Evolutionary conservation across 2,113 vertebrate genomes (phyloP), one percentile per base, ranked within the genome.

Genomic region (Scalopus aquaticus): DNA sequence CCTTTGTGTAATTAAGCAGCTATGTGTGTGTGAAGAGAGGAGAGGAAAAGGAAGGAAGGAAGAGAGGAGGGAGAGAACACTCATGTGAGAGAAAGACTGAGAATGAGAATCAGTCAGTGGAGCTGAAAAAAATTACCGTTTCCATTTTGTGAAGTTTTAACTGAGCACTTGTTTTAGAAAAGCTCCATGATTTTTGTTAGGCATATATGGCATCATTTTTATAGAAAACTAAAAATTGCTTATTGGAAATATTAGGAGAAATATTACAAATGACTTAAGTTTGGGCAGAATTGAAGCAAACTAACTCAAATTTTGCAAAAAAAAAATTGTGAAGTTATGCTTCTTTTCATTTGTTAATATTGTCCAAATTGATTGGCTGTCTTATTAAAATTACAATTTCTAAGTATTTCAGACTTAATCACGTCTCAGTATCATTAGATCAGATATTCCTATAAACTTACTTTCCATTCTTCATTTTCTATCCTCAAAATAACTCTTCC

Each of bases 391-490:
- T 88, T 28, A 51, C 30, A 88, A 35, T 65, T 64, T 87, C 22
- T 70, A 60, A 42, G 3, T 54, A 30, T 74, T 84, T 3, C 16
- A n/a, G 37, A 39, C 22, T 95, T 56, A 44, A 37, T 24, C 30
- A 65, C 3, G 35, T 35, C 20, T 51, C 44, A 79, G 60, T 54
- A 37, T 54, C n/a, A 44, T 69, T 77, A 46, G 39, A 51, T 77
- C 20, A 80, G 32, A 46, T 77, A 9, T 42, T 81, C 70, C 19
- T 70, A 10, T 28, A 79, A 54, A 11, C 46, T 67, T 98, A 99
- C 99, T 99, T 99, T 99, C 99, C 99, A 99, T 88, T 99, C 99
- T 97, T 99, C 99, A 30, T 99, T 98, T 89, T 99, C 99, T 88
- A 99, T 99, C 80, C 98, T 98, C 69, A 99, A 97, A 89, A 99